A percentile compares a stretch with the other conserved stretches of the same genome.
Evolutionary conservation across 2,797 vertebrate species (phyloP).

Genomic region (Champsocephalus esox): DNA sequence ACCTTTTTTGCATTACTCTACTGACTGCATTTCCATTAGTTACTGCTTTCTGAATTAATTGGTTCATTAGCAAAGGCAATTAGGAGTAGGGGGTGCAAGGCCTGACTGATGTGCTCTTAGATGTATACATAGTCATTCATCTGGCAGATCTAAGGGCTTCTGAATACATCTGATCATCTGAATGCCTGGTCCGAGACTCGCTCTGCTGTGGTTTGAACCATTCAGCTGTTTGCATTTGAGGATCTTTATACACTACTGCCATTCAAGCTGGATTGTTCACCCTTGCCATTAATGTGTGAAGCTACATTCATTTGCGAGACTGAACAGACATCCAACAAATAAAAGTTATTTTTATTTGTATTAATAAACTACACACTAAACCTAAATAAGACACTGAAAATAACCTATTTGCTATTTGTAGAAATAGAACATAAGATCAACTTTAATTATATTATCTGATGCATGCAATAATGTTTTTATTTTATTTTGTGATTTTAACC

Average conservation of each 20-base stretch:
- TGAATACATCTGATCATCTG: slow-evolving; percentile 31
- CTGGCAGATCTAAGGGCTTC: slow-evolving; percentile 43
- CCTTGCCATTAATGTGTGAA: background rate
- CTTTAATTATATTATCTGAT: too few relatives aligned
- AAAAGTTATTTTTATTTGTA: background rate
- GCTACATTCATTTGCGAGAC: background rate
- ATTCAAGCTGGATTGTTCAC: background rate
- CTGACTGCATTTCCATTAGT: slow-evolving; percentile 66
- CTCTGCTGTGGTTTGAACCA: background rate
- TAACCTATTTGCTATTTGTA: background rate
- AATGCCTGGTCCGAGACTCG: slow-evolving; percentile 18
- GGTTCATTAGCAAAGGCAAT: slow-evolving; percentile 69
- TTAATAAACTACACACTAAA: background rate
- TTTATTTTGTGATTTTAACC: background rate
- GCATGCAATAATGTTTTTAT: too few relatives aligned
- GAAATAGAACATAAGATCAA: background rate
- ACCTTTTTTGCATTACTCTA: slow-evolving; percentile 62
- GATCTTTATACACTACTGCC: background rate
- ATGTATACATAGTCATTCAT: slow-evolving; percentile 55
- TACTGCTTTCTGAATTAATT: slow-evolving; percentile 75
- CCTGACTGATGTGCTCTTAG: slow-evolving; percentile 58
- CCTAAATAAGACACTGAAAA: background rate
- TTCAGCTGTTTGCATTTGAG: background rate
- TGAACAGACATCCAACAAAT: background rate
- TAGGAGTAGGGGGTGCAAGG: slow-evolving; percentile 33